Evolutionary conservation across 2,113 vertebrate species (phyloP), one percentile per base, ranked within the genome.

Genomic region (Blennius ocellaris): DNA sequence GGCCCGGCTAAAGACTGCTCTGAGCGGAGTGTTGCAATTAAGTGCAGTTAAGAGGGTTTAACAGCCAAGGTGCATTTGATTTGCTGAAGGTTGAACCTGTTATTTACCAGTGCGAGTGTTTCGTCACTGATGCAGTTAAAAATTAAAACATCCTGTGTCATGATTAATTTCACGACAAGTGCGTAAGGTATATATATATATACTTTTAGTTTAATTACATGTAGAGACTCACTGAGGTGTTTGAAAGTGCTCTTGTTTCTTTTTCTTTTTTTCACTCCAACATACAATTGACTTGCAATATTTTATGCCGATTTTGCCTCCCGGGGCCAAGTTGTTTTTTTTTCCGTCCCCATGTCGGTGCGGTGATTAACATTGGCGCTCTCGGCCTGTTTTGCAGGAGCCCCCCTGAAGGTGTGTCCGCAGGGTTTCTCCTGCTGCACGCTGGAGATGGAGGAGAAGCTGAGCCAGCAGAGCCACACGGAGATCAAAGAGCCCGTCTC

Each of bases 391-490:
- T 93, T 93, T 94, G 57, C 82, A 99, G 98, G 96, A 79, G 96
- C 96, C 52, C 94, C 96, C 58, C 92, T 99, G 92, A 99, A 98
- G 90, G 96, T 99, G 72, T 99, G 98, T 90, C 94, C 95, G 0
- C 96, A 96, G 89, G 95, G 93, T 74, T 96, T 94, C 92, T 98
- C 97, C 1, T 99, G 98, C 94, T 99, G 98, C 90, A 97, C 97
- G n/a, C 90, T 94, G 89, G 96, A 97, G 84, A 99, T 99, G 97
- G 98, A 99, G 81, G 97, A 99, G 89, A 98, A 96, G 81, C 95
- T 98, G 82, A 94, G 95, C 71, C 95, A 97, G 81, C 96, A 97
- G 88, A 98, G 96, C 83, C 95, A 94, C 90, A 92, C 94, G 0
- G 97, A 99, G 90, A 96, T 99, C 91, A 96, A 95, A 89, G 96